Conservation (phyloP, 2,888 invertebrate species). For the Cephus runcator region DNA sequence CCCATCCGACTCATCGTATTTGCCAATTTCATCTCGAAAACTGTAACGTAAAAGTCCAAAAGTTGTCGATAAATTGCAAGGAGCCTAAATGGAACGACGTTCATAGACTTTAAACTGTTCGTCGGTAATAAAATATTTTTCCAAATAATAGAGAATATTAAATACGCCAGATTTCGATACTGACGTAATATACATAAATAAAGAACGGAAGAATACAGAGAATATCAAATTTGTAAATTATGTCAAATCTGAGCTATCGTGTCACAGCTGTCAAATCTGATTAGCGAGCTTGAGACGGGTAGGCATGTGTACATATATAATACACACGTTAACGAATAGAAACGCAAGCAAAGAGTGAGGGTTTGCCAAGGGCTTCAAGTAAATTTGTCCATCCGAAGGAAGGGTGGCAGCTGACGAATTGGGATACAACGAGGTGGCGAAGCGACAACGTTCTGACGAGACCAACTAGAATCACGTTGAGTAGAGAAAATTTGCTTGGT, state of each 20-base stretch:
- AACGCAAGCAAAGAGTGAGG: neutral
- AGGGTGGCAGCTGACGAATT: neutral
- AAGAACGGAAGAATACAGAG: neutral
- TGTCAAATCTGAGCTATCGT: neutral
- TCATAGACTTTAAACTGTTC: neutral
- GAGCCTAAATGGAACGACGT: neutral
- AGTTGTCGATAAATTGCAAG: no score
- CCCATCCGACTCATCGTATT: no score
- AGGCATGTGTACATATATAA: neutral
- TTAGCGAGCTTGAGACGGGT: neutral
- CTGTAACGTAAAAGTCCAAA: no score
- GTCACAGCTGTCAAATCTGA: neutral
- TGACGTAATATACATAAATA: neutral
- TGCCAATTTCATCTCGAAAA: neutral
- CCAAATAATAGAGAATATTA: no score
- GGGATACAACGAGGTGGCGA: neutral
- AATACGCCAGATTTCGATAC: no score
- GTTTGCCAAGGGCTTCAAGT: neutral
- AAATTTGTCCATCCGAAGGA: neutral
- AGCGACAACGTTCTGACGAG: neutral
- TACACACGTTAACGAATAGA: neutral
- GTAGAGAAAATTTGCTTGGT: conserved; percentile 40
- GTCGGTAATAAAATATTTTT: neutral
- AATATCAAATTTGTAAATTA: neutral
- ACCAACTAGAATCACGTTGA: neutral